Evolutionary conservation across 2,113 vertebrate genomes (phyloP), one percentile per base, ranked within the genome.

Genomic region (Phylloscopus trochilus): DNA sequence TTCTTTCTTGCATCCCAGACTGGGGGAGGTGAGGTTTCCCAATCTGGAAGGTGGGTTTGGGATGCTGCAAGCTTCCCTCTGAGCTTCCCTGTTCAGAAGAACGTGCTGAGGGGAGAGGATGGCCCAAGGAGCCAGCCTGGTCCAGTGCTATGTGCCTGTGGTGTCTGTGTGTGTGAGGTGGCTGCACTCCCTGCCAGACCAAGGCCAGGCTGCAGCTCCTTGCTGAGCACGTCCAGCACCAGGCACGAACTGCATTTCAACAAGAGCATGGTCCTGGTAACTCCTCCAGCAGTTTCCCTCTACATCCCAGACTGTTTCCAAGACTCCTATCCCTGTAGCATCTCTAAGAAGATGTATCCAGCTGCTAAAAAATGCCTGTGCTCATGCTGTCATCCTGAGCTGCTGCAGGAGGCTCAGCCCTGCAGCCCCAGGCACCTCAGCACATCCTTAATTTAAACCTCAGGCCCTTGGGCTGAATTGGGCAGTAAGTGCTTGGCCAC

Each of bases 301-400:
- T 63, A 43, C 44, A 63, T 47, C 39, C 51, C 68, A 89, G 46
- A 28, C 75, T 7, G 28, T 83, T 96, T 90, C 55, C 76, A 83
- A 94, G 82, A 70, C 19, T 80, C 59, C 51, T 79, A 63, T 62
- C 85, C 82, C 68, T 53, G 39, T 3, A 86, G 60, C 68, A 92
- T 87, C 92, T 81, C 7, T 59, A 60, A 82, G 84, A 60, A 37
- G 83, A 64, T 43, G 53, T 24, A 90, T 35, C 87, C 67, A 82
- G 83, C 59, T 90, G 67, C 76, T 91, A 53, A 73, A 72, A 91
- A 60, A 43, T 2, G 7, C 35, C 78, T 33, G 30, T 59, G 76
- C 56, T 88, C 19, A 5, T 74, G 39, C 39, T 6, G 4, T 53
- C 78, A 26, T 63, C 75, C 79, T 44, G 75, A 74, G 46, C 59